Evolutionary conservation across 2,113 vertebrate species (phyloP), one percentile per base, ranked within the genome.

Genomic region (Pseudorasbora parva): DNA sequence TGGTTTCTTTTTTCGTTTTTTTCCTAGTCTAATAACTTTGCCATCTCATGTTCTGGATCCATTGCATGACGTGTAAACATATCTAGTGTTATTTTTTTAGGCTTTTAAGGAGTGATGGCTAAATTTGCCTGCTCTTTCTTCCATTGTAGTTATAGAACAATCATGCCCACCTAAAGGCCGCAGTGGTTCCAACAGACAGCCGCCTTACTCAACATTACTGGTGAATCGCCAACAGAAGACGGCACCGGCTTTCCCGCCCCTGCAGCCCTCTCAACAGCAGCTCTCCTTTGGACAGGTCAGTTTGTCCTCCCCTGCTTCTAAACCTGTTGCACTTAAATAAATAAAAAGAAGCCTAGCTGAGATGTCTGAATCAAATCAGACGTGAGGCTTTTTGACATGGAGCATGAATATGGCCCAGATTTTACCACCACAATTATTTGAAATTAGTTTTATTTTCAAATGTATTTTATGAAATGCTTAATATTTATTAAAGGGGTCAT

Each of bases 231-330:
- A 95, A 66, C 97, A 97, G 87, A 99, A 98, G 93, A 87, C 96
- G 87, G 80, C 94, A 85, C 94, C 95, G 89, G 95, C 96, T 94
- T 97, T 97, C 95, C 97, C 97, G 17, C 23, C 92, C 87, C 91
- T 82, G 37, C 87, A 71, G 21, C 49, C 73, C 7, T 82, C 62
- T 54, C 97, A 93, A 90, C 97, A 96, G 85, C 96, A 96, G 57
- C 89, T 95, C 73, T 95, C 94, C 91, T 98, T 96, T 92, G 96
- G 96, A 92, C 97, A 98, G 96, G 98, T 99, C 81, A 51, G 90
- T 81, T 54, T 3, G 30, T 15, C 7, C 4, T 41, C 11, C 6
- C 12, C 17, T 25, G 25, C 2, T 8, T 23, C 21, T 33, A 30
- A 11, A 37, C 33, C 6, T 23, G 11, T 17, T 79, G 19, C 43